Evolutionary conservation across 2,113 vertebrate species (phyloP), one percentile per base, ranked within the genome.

Genomic region (Apus apus): DNA sequence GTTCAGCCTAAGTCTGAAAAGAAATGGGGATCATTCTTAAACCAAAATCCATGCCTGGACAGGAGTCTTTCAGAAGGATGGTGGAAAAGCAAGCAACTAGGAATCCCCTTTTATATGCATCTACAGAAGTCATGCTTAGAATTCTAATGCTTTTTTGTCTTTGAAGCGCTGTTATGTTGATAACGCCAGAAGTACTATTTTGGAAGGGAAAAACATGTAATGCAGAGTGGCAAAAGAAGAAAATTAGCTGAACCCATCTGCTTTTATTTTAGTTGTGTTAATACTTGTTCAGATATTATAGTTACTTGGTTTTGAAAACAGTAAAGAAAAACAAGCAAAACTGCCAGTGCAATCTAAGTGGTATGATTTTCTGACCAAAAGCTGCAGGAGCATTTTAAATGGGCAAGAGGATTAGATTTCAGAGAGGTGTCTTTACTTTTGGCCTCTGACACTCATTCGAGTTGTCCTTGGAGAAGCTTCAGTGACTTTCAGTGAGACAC

Each of bases 351-450:
- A 78, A 17, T 84, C 64, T 36, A 70, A 73, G 50, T 62, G 75
- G 48, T 48, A 43, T 67, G 54, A 66, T 93, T 93, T 79, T 83
- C 62, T 85, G 58, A 64, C 51, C 80, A 78, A 46, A 92, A 95
- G 66, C 88, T 74, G 53, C 85, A 87, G 93, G 79, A 90, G 25
- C 46, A 66, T 90, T 94, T 92, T 92, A 93, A 96, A 85, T 85
- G 83, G 89, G 50, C 67, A 89, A 90, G 72, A 72, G 89, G 93
- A 91, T 96, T 96, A 89, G 25, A 26, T 96, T 97, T 94, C 89
- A 87, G 64, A 92, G 83, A 89, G 32, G 40, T 89, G 50, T 93
- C 83, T 89, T 96, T 95, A 83, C 9, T 3, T 83, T 93, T 95
- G 91, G 67, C 91, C 89, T 96, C 84, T 94, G 92, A 95, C 85